A percentile compares a stretch with the other conserved stretches of the same genome.
phyloP scores from a whole-genome alignment of 1,140 invertebrate genomes.

The Formica selysi region DNA sequence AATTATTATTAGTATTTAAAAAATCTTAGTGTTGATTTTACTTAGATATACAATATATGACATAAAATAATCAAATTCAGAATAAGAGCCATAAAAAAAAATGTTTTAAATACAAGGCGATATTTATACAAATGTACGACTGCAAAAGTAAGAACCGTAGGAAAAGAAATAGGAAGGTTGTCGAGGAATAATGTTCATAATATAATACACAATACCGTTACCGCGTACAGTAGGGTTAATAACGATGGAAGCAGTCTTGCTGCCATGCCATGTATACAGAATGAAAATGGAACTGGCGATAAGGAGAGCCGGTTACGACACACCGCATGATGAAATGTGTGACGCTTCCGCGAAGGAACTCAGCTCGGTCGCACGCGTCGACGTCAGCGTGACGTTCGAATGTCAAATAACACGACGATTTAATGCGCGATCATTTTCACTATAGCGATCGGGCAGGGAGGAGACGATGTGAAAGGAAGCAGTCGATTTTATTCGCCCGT shows the following conservation, averaged over 20 bases:
- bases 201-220: neutral
- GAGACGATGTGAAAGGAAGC: constrained; percentile 49
- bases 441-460: constrained; percentile 22
- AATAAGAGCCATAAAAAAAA: no score
- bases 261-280: constrained; percentile 16
- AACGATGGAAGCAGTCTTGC: constrained; percentile 26
- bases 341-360: constrained; percentile 43
- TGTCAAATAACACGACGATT: constrained; percentile 43
- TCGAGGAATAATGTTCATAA: neutral
- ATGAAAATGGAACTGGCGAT: constrained; percentile 50
- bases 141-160: neutral
- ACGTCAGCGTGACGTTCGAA: constrained; percentile 58
- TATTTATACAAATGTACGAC: neutral
- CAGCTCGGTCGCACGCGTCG: constrained; percentile 43
- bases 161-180: neutral
- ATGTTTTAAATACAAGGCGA: no score
- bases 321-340: constrained; percentile 33
- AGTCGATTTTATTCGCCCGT: constrained; percentile 48
- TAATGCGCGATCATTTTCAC: constrained; percentile 52
- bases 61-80: no score
- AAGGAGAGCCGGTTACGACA: constrained; percentile 49
- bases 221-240: neutral
- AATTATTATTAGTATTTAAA: no score
- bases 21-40: no score
- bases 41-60: no score